Base-by-base conservation (phyloP, 2,113 vertebrate species). In the Bos indicus region DNA sequence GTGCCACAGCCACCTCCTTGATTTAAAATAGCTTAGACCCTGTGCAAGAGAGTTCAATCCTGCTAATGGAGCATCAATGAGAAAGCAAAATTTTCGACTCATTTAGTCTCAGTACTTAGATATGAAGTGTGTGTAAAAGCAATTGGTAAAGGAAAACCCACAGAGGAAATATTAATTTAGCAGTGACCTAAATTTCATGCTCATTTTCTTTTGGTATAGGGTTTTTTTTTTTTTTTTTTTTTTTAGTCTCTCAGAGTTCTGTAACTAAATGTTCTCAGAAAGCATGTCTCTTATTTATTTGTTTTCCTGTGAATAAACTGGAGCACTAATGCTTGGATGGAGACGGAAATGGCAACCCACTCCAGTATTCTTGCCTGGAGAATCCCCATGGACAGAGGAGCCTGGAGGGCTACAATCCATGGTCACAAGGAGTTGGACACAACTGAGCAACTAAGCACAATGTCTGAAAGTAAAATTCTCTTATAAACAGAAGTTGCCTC, bases 111-210 rank as follows among this genome's bases (percentile, higher is more conserved):
- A 93, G 97, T 64, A 59, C 54, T 89, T 89, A 86, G 25, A 56
- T 91, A n/a, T 67, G 60, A 77, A 94, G 71, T 52, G 28, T 48
- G 3, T 30, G 14, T 95, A 82, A 93, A 96, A 93, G 54, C 21
- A 89, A 82, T 30, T 40, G 48, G 7, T 54, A 88, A 88, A 88
- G 64, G 40, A 54, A 95, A 74, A 64, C 21, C 48, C 67, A 67
- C 3, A 59, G 36, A 85, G 82, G 88, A 95, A 95, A 91, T 88
- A 88, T 33, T 95, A 78, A 94, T 92, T 93, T 92, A 48, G 21
- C 40, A 60, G 7, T 93, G 95, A 91, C 78, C 87, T 95, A 93
- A 86, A 93, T 96, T 86, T 95, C 90, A 89, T 80, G 11, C 36
- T 93, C 33, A 40, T 71, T 90, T 97, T 77, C 67, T 86, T 21